Evolutionary conservation across 2,113 vertebrate genomes (phyloP), one percentile per base, ranked within the genome.

Genomic region (Grammomys dolichurus): DNA sequence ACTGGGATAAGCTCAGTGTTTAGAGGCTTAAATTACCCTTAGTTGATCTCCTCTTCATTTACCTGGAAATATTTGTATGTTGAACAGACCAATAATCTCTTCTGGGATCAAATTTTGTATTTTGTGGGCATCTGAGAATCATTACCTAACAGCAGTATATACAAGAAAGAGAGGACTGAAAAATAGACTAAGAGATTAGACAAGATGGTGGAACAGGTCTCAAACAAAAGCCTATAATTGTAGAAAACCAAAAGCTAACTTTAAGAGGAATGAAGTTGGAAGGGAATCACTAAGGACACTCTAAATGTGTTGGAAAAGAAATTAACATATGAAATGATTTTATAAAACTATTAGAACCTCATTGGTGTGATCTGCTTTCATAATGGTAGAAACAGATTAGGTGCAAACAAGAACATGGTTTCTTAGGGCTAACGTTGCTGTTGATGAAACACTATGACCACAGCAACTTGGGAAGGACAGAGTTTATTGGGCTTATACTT

Each of bases 71-170:
- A 85, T 8, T 65, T 65, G 13, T 65, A 10, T 60, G 46, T 33
- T 85, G 26, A 65, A 11, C 58, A 65, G 58, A 46, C 28, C 28
- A 85, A 85, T 24, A 85, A 17, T 85, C 58, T 84, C n/a, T 65
- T 40, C 82, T 20, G 60, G 58, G 24, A 70, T 73, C 56, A 67
- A 89, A 58, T n/a, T 81, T 17, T 96, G 7, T 95, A 80, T n/a
- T 81, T 13, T 96, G 24, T 93, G 67, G 48, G 72, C 81, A 90
- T 40, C 17, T 93, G 58, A 95, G 75, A 90, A 70, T 10, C 9
- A 46, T 85, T 85, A 85, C 82, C 82, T 76, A 95, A 75, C 13
- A 69, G 10, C 7, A 40, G 51, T 9, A 78, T 54, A 28, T 73
- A 7, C 58, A 80, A 9, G n/a, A 28, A 48, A 60, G 46, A 92